Evolutionary conservation across 2,113 vertebrate genomes (phyloP), one percentile per base, ranked within the genome.

Genomic region (Poeciliopsis prolifica): DNA sequence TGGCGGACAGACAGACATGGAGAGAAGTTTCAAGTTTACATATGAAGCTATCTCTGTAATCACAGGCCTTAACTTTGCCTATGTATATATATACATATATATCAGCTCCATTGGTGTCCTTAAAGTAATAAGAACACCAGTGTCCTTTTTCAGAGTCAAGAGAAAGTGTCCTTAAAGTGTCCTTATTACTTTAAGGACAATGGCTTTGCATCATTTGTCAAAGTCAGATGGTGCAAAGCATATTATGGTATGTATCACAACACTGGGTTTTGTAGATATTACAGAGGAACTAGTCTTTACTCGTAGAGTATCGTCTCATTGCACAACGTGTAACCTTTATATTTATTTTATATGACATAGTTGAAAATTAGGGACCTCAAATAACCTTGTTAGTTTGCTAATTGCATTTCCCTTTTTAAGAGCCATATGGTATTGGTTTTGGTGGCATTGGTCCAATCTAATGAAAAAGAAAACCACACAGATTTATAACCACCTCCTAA

Each of bases 351-450:
- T 70, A 70, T 85, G 70, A 65, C 61, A 30, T 30, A 61, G 24
- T 68, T 74, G 75, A 78, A 84, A 73, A 62, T 51, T 33, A 65
- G 28, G 73, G 86, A 79, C 82, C 84, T 88, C 28, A 74, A 33
- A 58, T 78, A 82, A 92, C 86, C 88, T 78, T 65, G 72, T 88
- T 81, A 75, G 83, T 78, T 78, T 72, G 66, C 88, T 92, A 92
- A 93, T 92, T 82, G 84, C 81, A 81, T 84, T 89, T 88, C 67
- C 90, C 79, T 75, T 65, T 75, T 89, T 90, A 84, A 86, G 82
- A 88, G 75, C 80, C 92, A 93, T 90, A 81, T 93, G 92, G 92
- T 82, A 85, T 91, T 92, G 87, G 89, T 93, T 93, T 91, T 75
- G 79, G 77, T 89, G 82, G 70, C 73, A 51, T 80, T 60, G 62